Evolutionary conservation across 2,113 vertebrate genomes (phyloP), one percentile per base, ranked within the genome.

Genomic region (Hippocampus comes): DNA sequence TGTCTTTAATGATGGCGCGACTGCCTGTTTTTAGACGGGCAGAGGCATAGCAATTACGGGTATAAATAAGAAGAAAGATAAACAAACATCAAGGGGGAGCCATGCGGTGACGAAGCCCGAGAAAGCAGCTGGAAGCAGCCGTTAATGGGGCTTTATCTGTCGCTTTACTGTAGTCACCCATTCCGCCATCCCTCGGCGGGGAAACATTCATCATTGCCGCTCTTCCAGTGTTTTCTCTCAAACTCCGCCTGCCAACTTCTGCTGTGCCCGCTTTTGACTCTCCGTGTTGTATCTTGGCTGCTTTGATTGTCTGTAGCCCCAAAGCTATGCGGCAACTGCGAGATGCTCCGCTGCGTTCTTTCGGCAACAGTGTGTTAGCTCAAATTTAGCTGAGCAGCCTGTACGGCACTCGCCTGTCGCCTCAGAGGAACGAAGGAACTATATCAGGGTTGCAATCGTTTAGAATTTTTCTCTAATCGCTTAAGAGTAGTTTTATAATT

Each of bases 81-180:
- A 92, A 91, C 86, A 92, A 90, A 91, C 89, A 90, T 90, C 84
- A 91, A 91, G 83, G 85, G 84, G 83, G 81, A 87, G 85, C 78
- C 89, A 68, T 90, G 87, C 69, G 82, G 87, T 70, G 88, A 84
- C 79, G 68, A 70, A 84, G 86, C 71, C 78, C 30, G 82, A 86
- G 83, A 84, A 88, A 89, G 87, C 90, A 86, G 88, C 88, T 89
- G 89, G 90, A 89, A 85, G 89, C 88, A 78, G 80, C 84, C 87
- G 84, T 84, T 91, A 91, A 89, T 88, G 84, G 88, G 82, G 76
- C 83, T 88, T 88, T 90, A 83, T 90, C 81, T 72, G 85, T 84
- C 88, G 87, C 80, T 84, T 83, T 85, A 85, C 85, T 86, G 80
- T 75, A 86, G 83, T 75, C 81, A 65, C 75, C 74, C 51, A 68